phyloP scores from a whole-genome alignment of 2,888 invertebrate genomes.

The Disparrhopalites patrizii region DNA sequence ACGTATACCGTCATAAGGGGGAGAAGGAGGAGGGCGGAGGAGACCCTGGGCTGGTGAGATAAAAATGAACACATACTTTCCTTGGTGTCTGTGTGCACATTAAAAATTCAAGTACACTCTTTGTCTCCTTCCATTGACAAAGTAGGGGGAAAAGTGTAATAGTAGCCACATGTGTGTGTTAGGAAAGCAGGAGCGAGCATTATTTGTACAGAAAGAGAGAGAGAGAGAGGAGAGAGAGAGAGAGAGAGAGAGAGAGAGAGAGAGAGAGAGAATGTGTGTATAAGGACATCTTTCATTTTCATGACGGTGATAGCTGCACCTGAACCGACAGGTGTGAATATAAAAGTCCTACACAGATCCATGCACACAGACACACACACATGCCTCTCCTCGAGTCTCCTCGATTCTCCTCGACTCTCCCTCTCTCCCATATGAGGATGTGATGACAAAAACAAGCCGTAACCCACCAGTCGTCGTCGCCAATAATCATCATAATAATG shows the following conservation, averaged over 20 bases:
- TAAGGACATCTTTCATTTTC: slow-evolving; percentile 11
- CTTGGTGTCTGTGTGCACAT: neutral
- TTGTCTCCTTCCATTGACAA: neutral
- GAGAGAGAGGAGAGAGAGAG: neutral
- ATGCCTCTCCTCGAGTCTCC: neutral
- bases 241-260: neutral
- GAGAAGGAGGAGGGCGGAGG: too few relatives aligned
- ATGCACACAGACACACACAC: slow-evolving; percentile 12
- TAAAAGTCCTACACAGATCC: slow-evolving; percentile 30
- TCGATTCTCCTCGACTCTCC: neutral
- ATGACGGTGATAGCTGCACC: slow-evolving; percentile 31
- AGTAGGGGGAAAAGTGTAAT: neutral
- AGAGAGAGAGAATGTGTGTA: neutral
- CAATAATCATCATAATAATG: slow-evolving; percentile 7
- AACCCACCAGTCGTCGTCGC: neutral
- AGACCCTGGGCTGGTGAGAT: too few relatives aligned
- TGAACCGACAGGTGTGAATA: slow-evolving; percentile 44
- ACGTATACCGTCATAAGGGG: too few relatives aligned
- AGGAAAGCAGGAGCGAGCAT: neutral
- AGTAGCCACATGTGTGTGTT: neutral
- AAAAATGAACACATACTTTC: neutral
- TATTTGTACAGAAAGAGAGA: neutral
- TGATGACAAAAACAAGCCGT: slow-evolving; percentile 7
- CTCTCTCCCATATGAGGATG: neutral
- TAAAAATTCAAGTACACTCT: neutral